These are phyloP conservation scores for Notoglanidium macrostoma DNA, from an alignment of 2,797 vertebrate genomes.

Conservation along the genomic window DNA sequence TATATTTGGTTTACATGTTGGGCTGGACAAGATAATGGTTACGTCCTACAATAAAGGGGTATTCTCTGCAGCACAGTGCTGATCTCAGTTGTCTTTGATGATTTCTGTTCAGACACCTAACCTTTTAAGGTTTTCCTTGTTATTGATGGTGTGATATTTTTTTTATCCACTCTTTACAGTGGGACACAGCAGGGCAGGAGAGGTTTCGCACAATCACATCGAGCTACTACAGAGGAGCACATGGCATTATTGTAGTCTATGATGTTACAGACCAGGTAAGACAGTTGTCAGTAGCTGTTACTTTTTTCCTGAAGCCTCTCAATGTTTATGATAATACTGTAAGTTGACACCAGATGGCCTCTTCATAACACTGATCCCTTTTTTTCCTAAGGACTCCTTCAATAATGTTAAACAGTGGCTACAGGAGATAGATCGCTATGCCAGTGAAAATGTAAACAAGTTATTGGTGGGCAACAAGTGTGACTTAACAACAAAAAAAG, in stretches of 20 bases:
- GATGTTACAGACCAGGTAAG: slow-evolving; percentile 97
- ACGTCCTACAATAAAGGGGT: neutral
- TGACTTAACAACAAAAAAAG: slow-evolving; percentile 98
- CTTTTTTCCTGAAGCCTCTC: neutral
- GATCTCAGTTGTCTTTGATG: neutral
- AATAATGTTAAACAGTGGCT: slow-evolving; percentile 99
- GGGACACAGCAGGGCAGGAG: slow-evolving; percentile 98
- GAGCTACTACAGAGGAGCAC: slow-evolving; percentile 98
- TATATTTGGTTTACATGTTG: neutral
- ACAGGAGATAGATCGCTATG: slow-evolving; percentile 98
- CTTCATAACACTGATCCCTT: neutral
- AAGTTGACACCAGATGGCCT: neutral
- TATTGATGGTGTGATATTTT: neutral
- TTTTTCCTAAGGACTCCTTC: slow-evolving; percentile 86
- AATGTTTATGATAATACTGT: neutral
- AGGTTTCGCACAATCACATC: slow-evolving; percentile 98
- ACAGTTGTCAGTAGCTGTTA: neutral
- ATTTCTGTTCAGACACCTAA: neutral
- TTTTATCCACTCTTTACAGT: slow-evolving; percentile 71
- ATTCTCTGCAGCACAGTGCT: neutral
- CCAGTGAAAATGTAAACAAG: slow-evolving; percentile 99
- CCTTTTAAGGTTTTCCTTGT: neutral
- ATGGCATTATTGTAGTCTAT: slow-evolving; percentile 98
- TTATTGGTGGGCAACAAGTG: slow-evolving; percentile 99
- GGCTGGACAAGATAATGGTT: neutral